Percentiles rank a stretch among this genome's conserved stretches.
Evolutionary conservation across 1,140 invertebrate genomes (phyloP).

Genomic region (Andrena cerasifolii): DNA sequence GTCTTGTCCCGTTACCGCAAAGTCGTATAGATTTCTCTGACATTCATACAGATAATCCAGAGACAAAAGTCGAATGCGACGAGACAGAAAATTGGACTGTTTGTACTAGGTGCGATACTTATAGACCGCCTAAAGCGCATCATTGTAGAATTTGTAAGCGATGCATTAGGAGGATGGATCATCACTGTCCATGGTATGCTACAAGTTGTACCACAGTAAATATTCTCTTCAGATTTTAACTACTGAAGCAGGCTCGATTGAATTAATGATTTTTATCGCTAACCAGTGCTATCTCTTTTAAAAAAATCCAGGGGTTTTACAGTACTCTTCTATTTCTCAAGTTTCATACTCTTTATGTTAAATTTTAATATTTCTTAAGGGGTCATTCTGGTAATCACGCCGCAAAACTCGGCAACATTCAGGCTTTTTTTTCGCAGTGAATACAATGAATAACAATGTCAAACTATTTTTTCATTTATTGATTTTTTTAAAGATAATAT

Average conservation of each 20-base stretch:
- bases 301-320: slow-evolving; percentile 21
- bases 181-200: slow-evolving; percentile 91
- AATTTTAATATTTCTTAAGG: slow-evolving; percentile 16
- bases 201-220: slow-evolving; percentile 32
- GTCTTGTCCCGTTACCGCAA: slow-evolving; percentile 92
- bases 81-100: slow-evolving; percentile 92
- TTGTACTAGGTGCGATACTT: slow-evolving; percentile 92
- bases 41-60: slow-evolving; percentile 85
- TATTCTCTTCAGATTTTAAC: not conserved
- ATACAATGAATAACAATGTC: no score
- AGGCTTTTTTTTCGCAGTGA: no score
- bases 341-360: not conserved
- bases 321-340: slow-evolving; percentile 7
- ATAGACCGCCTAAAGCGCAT: slow-evolving; percentile 92
- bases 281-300: not conserved
- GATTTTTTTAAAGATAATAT: no score
- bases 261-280: slow-evolving; percentile 9
- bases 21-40: slow-evolving; percentile 94
- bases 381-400: no score
- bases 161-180: slow-evolving; percentile 94
- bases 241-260: not conserved
- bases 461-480: no score
- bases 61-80: slow-evolving; percentile 75
- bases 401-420: no score
- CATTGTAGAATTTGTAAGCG: slow-evolving; percentile 95